These are phyloP conservation scores for Brevipalpus yothersi DNA, from an alignment of 1,140 invertebrate genomes.

Conservation along the genomic window DNA sequence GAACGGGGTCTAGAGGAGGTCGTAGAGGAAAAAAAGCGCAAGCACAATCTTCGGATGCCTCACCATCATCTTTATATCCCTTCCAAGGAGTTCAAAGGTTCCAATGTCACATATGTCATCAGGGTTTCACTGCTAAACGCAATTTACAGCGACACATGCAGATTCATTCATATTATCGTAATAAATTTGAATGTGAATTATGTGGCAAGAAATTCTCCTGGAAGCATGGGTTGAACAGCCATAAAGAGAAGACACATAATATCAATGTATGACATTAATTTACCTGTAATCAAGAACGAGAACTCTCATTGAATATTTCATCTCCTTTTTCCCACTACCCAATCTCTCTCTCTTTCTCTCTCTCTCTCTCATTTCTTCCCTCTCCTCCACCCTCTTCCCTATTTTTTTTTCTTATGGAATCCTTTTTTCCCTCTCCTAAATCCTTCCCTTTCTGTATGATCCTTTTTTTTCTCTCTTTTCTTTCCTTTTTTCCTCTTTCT, in stretches of 20 bases:
- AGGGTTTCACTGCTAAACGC: slow-evolving; percentile 4
- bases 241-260: slow-evolving; percentile 5
- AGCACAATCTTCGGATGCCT: not conserved
- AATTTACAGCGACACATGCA: slow-evolving; percentile 10
- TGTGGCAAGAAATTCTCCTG: slow-evolving; percentile 13
- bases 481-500: no score
- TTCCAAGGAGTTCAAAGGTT: slow-evolving; percentile 1
- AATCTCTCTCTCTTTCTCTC: no score
- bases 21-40: not conserved
- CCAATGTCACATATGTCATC: slow-evolving; percentile 5
- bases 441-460: no score
- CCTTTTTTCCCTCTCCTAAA: no score
- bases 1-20: not conserved
- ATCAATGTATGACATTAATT: slow-evolving; percentile 1
- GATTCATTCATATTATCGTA: slow-evolving; percentile 13
- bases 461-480: no score
- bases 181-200: slow-evolving; percentile 12
- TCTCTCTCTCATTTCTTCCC: no score
- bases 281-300: no score
- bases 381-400: no score
- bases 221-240: slow-evolving; percentile 12
- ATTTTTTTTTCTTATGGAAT: no score
- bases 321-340: no score
- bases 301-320: no score
- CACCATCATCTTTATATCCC: not conserved